A percentile compares a stretch with the other conserved stretches of the same genome.
phyloP scores from a whole-genome alignment of 1,140 invertebrate species.

The Orius insidiosus region DNA sequence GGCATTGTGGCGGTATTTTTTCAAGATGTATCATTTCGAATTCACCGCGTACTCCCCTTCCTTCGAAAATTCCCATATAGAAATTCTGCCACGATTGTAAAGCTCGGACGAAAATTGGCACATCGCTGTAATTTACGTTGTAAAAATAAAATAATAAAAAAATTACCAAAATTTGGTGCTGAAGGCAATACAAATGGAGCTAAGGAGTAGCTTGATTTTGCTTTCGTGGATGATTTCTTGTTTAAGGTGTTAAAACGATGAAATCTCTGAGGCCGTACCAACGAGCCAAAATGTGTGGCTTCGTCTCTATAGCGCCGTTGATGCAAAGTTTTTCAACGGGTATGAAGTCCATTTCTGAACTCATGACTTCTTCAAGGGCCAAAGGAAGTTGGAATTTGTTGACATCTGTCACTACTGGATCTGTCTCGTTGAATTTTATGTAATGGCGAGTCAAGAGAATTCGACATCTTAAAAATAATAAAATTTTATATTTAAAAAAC shows the following conservation, averaged over 20 bases:
- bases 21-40: slow-evolving; percentile 81
- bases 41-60: slow-evolving; percentile 50
- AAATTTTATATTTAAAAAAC: slow-evolving; percentile 6
- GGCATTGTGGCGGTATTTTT: slow-evolving; percentile 59
- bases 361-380: slow-evolving; percentile 40
- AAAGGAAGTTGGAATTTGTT: slow-evolving; percentile 16
- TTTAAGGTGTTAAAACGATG: slow-evolving; percentile 50
- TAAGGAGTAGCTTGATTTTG: slow-evolving; percentile 65
- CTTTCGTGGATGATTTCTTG: slow-evolving; percentile 52
- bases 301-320: slow-evolving; percentile 31
- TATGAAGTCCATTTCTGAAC: slow-evolving; percentile 49
- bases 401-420: slow-evolving; percentile 11
- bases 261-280: slow-evolving; percentile 76
- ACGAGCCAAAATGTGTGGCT: slow-evolving; percentile 36
- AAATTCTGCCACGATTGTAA: slow-evolving; percentile 61
- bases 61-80: slow-evolving; percentile 62
- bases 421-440: slow-evolving; percentile 19
- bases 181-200: slow-evolving; percentile 66
- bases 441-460: slow-evolving; percentile 36
- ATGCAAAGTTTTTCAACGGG: slow-evolving; percentile 24
- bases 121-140: slow-evolving; percentile 40
- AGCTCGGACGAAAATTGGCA: slow-evolving; percentile 78
- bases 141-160: slow-evolving; percentile 18
- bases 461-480: slow-evolving; percentile 31
- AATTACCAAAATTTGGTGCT: slow-evolving; percentile 56